Percentiles rank a stretch among this genome's conserved stretches.
phyloP scores from a whole-genome alignment of 2,888 invertebrate genomes.

The Noctuana brunneofusca region DNA sequence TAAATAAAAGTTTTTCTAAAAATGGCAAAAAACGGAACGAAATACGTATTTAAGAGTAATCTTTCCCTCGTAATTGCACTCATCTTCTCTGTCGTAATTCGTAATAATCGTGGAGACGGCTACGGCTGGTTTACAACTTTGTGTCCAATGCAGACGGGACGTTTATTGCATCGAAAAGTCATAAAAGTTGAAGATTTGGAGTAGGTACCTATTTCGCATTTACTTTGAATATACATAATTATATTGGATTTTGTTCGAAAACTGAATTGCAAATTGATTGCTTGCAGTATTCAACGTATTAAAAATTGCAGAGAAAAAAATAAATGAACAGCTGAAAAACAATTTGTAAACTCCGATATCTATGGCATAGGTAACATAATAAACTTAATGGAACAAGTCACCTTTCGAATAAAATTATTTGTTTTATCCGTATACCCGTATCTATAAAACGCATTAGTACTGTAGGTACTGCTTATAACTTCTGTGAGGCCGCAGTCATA shows the following conservation, averaged over 20 bases:
- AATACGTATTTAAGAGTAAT: not conserved
- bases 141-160: conserved; percentile 7
- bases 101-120: conserved; percentile 6
- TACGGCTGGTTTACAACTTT: conserved; percentile 7
- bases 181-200: too few species aligned
- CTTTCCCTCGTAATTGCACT: not conserved
- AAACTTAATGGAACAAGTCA: conserved; percentile 15
- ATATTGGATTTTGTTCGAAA: too few species aligned
- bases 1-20: not conserved
- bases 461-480: not conserved
- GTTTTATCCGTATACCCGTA: not conserved
- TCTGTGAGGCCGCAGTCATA: conserved; percentile 33
- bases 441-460: conserved; percentile 8
- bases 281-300: too few species aligned
- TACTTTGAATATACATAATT: too few species aligned
- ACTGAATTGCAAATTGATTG: too few species aligned
- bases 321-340: not conserved
- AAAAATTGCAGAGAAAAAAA: not conserved
- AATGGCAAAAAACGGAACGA: not conserved
- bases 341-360: not conserved
- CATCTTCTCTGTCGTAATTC: conserved; percentile 13
- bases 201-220: too few species aligned
- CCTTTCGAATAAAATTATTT: not conserved
- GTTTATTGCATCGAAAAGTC: not conserved
- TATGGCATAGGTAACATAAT: not conserved